These are phyloP conservation scores for Aldabrachelys gigantea DNA, from an alignment of 2,113 vertebrate species.

Conservation along the genomic window DNA sequence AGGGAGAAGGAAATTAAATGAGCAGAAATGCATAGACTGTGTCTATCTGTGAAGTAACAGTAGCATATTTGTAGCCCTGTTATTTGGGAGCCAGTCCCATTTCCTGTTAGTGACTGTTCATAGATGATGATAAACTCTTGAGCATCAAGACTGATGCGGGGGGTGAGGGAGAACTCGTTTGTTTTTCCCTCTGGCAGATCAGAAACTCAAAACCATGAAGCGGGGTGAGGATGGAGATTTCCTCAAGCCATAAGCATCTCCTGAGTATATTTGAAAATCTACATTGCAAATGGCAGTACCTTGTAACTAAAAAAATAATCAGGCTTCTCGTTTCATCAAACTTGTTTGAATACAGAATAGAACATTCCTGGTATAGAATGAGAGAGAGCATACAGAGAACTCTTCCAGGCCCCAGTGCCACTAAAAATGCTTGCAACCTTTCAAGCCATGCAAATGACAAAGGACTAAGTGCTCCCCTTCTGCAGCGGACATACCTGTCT, in stretches of 20 bases:
- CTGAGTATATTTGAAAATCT: neutral
- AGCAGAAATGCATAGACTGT: neutral
- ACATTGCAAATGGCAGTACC: neutral
- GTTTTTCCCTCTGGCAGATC: neutral
- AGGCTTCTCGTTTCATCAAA: neutral
- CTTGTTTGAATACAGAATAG: neutral
- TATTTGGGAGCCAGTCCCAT: neutral
- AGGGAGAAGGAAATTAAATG: neutral
- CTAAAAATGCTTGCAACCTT: neutral
- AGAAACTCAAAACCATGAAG: neutral
- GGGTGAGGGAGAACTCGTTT: neutral
- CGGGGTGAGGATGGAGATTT: neutral
- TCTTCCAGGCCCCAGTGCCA: fast-evolving
- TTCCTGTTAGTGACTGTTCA: neutral
- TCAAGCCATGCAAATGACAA: neutral
- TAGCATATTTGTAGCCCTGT: too few species aligned
- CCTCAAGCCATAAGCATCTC: neutral
- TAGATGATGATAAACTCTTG: neutral
- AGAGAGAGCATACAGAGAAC: neutral
- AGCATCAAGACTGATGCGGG: neutral
- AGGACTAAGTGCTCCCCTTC: neutral
- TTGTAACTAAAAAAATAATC: neutral
- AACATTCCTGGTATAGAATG: neutral
- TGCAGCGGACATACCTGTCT: neutral
- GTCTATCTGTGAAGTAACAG: neutral